phyloP scores from a whole-genome alignment of 2,888 invertebrate genomes.

The Platypus cylindrus region DNA sequence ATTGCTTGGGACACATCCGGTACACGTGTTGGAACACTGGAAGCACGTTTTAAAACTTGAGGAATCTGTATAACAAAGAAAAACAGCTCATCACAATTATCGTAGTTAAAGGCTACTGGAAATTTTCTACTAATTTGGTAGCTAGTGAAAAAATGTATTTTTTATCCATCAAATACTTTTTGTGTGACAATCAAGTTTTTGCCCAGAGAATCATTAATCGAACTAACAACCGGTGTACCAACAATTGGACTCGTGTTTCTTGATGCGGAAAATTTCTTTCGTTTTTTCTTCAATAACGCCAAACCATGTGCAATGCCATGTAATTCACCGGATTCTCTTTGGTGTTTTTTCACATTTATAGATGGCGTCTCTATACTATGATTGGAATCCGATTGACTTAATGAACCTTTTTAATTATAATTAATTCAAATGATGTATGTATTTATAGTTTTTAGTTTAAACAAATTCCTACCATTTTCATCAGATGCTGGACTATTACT shows the following conservation, averaged over 20 bases:
- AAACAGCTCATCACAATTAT: background rate
- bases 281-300: constrained; percentile 63
- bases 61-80: constrained; percentile 24
- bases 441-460: background rate
- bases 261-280: constrained; percentile 73
- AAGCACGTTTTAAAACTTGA: constrained; percentile 53
- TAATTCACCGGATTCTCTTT: constrained; percentile 18
- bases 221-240: constrained; percentile 20
- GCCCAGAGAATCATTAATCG: constrained; percentile 6
- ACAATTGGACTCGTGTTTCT: constrained; percentile 51
- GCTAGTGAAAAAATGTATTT: too few species aligned
- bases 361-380: constrained; percentile 42
- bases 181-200: constrained; percentile 12
- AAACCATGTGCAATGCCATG: constrained; percentile 45
- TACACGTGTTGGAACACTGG: constrained; percentile 52
- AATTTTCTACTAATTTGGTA: too few species aligned
- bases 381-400: constrained; percentile 56
- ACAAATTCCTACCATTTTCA: constrained; percentile 40
- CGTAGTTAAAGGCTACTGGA: too few species aligned
- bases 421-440: background rate
- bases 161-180: constrained; percentile 7
- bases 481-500: constrained; percentile 48
- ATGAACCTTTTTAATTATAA: constrained; percentile 37
- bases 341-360: too few species aligned
- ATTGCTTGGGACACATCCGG: constrained; percentile 35